Conservation (phyloP, 2,797 vertebrate species). For the Nyctalus aviator region DNA sequence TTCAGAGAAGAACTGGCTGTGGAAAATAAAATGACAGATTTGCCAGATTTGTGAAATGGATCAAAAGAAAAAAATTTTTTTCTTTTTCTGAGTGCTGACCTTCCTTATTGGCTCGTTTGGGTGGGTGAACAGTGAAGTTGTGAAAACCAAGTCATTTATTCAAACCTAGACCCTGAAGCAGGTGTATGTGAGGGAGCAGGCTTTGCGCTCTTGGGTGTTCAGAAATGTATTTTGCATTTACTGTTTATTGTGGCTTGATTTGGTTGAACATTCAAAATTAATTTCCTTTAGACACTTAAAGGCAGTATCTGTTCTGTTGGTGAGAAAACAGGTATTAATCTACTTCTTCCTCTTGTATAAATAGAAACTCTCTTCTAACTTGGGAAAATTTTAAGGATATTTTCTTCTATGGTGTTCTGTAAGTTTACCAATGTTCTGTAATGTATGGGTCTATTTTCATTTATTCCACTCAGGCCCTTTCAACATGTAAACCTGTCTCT, state of each 20-base stretch:
- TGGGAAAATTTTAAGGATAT: background rate
- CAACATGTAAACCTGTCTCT: background rate
- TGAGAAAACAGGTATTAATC: background rate
- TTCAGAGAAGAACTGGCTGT: background rate
- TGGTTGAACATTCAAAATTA: background rate
- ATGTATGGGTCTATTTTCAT: background rate
- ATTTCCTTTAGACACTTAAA: slow-evolving; percentile 18
- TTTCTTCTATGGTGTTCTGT: background rate
- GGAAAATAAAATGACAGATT: slow-evolving; percentile 9
- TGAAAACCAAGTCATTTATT: background rate
- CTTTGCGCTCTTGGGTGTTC: background rate
- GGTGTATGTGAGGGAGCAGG: too few relatives aligned
- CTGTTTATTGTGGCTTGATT: background rate
- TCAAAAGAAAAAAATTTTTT: background rate
- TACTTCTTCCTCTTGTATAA: background rate
- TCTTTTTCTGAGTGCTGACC: background rate
- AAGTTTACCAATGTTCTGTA: background rate
- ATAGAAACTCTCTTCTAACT: background rate
- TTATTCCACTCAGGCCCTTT: background rate
- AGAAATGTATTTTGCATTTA: slow-evolving; percentile 35
- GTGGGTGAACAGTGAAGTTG: background rate
- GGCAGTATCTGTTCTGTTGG: background rate
- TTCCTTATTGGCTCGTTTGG: background rate
- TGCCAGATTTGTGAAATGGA: background rate
- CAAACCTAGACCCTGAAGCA: background rate